Base-by-base conservation (phyloP, 1,140 invertebrate genomes). In the Cydia strobilella region DNA sequence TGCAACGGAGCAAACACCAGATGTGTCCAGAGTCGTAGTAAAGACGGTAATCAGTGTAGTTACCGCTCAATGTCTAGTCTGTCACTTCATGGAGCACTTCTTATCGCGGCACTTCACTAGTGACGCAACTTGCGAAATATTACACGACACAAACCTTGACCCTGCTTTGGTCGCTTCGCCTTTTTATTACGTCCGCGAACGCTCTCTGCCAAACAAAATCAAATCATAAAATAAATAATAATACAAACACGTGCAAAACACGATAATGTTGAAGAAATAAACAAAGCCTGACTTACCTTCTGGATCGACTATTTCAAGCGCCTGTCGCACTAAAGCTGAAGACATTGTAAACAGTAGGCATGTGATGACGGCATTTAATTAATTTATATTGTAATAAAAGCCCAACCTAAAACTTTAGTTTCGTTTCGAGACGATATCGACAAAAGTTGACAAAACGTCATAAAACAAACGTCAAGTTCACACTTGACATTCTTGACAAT, bases 321-420 rank as follows among this genome's bases (percentile, higher is more conserved):
- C 91, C 79, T 93, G 88, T 75, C 89, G 84, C 12, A 94, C 86
- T 86, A 93, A 82, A 45, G 92, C 89, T 80, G 92, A 89, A 88
- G 92, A 93, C 92, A 94, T 93, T 87, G 87, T 90, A 87, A 76
- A 80, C 78, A 73, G 77, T 69, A 27, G 71, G 63, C 74, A 54
- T 25, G 74, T 73, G 76, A 65, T 71, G 79, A 84, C 82, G 77
- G 80, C 86, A 89, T 89, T 89, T 81, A 86, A 80, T 77, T 72
- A 59, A 75, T 79, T 66, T 69, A 76, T 63, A 76, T 78, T 78
- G 59, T 48, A 76, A 74, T 45, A 59, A 74, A 76, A 80, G 48
- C 74, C 39, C 83, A 85, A 85, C 80, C 81, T 82, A 78, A 76
- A 80, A 81, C 20, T 45, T 62, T 12, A 4, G 2, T 18, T 39